A percentile compares a stretch with the other conserved stretches of the same genome.
These are phyloP conservation scores for Noctua janthe DNA, from an alignment of 2,888 invertebrate species.

Conservation along the genomic window DNA sequence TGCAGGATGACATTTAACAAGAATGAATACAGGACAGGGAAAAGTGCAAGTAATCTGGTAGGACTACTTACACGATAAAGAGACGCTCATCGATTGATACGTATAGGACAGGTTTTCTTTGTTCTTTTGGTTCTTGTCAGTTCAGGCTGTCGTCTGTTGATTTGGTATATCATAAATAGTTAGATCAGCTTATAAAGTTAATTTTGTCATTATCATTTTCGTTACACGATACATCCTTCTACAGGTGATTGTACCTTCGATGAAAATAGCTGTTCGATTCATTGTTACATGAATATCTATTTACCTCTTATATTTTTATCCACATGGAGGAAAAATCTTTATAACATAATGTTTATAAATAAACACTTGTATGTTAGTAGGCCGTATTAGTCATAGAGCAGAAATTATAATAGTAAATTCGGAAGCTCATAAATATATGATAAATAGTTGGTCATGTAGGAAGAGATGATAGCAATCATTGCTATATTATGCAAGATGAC, in stretches of 20 bases:
- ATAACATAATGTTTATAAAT: conserved; percentile 48
- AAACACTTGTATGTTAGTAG: conserved; percentile 29
- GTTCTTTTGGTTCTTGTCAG: not conserved
- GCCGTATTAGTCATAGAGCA: conserved; percentile 49
- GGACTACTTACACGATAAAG: not conserved
- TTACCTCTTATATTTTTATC: conserved; percentile 35
- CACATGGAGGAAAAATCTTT: conserved; percentile 32
- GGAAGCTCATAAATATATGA: conserved; percentile 48
- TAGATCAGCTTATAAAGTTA: not conserved
- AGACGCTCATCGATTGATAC: not conserved
- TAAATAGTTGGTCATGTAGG: conserved; percentile 44
- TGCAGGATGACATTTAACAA: not conserved
- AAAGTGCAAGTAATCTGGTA: not conserved
- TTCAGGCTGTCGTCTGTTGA: not conserved
- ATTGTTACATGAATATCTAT: conserved; percentile 7
- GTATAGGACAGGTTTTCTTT: not conserved
- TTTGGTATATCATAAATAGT: not conserved
- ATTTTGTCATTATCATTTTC: conserved; percentile 3
- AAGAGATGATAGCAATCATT: conserved; percentile 28
- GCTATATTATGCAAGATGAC: conserved; percentile 41
- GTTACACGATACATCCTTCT: not conserved
- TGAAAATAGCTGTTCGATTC: conserved; percentile 6
- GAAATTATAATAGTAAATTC: conserved; percentile 50
- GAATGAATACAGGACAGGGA: no score
- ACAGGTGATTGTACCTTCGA: conserved; percentile 4